phyloP scores from a whole-genome alignment of 2,113 vertebrate species.

The Myiagra hebetior region DNA sequence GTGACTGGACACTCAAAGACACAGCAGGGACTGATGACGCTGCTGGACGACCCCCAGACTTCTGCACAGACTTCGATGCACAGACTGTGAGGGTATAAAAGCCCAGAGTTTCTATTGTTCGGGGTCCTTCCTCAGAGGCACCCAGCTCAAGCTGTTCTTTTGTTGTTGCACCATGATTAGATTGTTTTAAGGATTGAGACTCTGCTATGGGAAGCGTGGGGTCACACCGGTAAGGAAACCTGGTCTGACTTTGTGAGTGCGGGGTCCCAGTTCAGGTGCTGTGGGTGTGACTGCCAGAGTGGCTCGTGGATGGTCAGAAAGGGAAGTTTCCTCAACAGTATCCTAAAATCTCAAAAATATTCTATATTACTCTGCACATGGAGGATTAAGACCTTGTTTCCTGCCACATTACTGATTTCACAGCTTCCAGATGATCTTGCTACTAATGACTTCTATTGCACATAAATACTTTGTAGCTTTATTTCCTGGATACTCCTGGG shows the following conservation, averaged over 20 bases:
- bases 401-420: neutral
- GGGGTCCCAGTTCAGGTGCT: neutral
- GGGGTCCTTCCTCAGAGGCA: neutral
- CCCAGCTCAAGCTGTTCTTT: neutral
- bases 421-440: neutral
- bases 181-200: neutral
- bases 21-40: neutral
- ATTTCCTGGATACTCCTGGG: neutral
- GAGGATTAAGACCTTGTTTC: neutral
- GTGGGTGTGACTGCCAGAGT: neutral
- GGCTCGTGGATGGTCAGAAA: fast-evolving
- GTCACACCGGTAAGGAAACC: neutral
- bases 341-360: neutral
- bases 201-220: neutral
- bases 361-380: neutral
- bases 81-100: neutral
- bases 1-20: neutral
- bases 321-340: neutral
- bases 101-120: neutral
- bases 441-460: neutral
- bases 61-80: neutral
- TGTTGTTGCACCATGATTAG: neutral
- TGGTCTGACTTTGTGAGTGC: neutral
- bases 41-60: neutral
- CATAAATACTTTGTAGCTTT: neutral